These are phyloP conservation scores for Peromyscus maniculatus DNA, from an alignment of 2,113 vertebrate genomes.

Conservation along the genomic window DNA sequence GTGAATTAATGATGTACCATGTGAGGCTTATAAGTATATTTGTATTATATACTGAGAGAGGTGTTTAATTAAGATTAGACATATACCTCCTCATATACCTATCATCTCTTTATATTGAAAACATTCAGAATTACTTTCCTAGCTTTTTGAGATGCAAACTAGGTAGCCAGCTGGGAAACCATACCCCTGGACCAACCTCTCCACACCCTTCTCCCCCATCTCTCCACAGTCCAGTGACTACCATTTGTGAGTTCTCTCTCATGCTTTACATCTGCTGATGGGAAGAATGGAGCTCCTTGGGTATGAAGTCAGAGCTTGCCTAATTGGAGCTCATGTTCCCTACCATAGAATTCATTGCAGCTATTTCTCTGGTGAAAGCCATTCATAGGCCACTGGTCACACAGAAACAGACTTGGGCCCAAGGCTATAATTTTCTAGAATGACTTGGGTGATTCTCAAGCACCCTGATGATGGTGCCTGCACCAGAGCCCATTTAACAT, in stretches of 20 bases:
- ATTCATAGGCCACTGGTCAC: neutral
- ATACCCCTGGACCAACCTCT: neutral
- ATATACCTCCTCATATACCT: neutral
- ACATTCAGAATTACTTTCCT: neutral
- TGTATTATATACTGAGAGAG: too few relatives aligned
- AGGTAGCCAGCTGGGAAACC: too few relatives aligned
- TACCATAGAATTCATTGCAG: neutral
- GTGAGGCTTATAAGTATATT: neutral
- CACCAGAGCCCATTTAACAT: neutral
- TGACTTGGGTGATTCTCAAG: neutral
- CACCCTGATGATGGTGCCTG: neutral
- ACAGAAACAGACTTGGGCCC: neutral
- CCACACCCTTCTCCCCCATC: too few relatives aligned
- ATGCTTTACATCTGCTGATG: neutral
- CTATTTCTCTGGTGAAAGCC: neutral
- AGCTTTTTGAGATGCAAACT: neutral
- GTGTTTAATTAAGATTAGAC: neutral
- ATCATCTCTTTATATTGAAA: neutral
- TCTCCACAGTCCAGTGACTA: neutral
- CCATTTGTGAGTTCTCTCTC: neutral
- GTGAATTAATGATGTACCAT: neutral
- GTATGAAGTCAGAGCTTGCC: constrained; percentile 2
- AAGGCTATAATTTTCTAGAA: neutral
- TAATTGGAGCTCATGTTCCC: neutral
- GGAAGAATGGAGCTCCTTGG: neutral